These are phyloP conservation scores for Chelon auratus DNA, from an alignment of 2,797 vertebrate species.

Conservation along the genomic window DNA sequence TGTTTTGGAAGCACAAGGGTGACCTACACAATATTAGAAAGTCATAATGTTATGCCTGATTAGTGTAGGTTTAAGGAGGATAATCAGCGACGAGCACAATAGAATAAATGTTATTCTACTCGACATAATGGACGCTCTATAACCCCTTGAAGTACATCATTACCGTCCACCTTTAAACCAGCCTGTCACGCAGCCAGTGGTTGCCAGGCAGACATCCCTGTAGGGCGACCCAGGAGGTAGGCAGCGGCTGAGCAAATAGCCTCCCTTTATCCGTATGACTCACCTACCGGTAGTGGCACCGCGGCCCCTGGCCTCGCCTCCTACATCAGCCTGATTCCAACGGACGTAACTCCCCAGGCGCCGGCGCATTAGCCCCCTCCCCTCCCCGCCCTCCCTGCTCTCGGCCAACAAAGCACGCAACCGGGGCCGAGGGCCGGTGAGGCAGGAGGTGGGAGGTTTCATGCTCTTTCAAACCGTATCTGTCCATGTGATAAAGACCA, in stretches of 20 bases:
- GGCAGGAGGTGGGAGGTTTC: constrained; percentile 33
- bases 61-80: not conserved
- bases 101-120: not conserved
- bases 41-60: not conserved
- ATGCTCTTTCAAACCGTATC: constrained; percentile 25
- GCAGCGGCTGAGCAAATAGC: constrained; percentile 60
- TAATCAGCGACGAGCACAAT: too few species aligned
- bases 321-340: constrained; percentile 72
- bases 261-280: constrained; percentile 67
- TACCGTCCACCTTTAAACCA: constrained; percentile 27
- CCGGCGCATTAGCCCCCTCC: constrained; percentile 56
- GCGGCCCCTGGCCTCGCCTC: constrained; percentile 55
- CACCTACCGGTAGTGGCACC: constrained; percentile 57
- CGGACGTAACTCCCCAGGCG: constrained; percentile 67
- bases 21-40: too few species aligned
- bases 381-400: constrained; percentile 34
- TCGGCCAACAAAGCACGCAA: constrained; percentile 47
- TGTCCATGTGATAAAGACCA: constrained; percentile 19
- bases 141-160: constrained; percentile 2
- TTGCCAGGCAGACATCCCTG: constrained; percentile 64
- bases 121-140: not conserved
- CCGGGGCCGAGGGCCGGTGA: constrained; percentile 38
- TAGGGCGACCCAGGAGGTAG: constrained; percentile 48
- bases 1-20: too few species aligned
- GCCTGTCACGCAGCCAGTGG: constrained; percentile 24